Base-by-base conservation (phyloP, 2,888 invertebrate species). In the Dynastes hyllus region DNA sequence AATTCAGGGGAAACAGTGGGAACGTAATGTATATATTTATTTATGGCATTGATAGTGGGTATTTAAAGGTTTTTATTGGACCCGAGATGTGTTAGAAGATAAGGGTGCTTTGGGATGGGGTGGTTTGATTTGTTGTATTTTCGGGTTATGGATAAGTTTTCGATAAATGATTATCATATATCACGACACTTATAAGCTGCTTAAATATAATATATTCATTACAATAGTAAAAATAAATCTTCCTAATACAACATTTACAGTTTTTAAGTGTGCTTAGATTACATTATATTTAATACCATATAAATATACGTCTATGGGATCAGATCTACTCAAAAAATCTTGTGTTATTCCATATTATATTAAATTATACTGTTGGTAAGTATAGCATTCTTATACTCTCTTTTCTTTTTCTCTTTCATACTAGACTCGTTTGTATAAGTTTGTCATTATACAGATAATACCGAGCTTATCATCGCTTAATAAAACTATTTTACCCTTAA, bases 131-230 rank as follows among this genome's bases (percentile, higher is more conserved):
- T 45, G 45, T 45, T 45, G 8, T 45, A 11, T 8, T 2, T 1
- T 45, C 8, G 45, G 45, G 45, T 45, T 11, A 8, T 11, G 13
- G 51, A 51, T 69, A 29, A 9, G 45, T 79, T 37, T 22, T 63
- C 70, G 61, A 80, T 79, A 79, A 84, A 82, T 85, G 85, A 85
- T 86, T 84, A 85, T 85, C 86, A 86, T 86, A 84, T 87, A 88
- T 87, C 87, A 88, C 88, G 87, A 88, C 88, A 88, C 84, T 87
- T 86, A 88, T 85, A 88, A 88, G 88, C 88, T 87, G 86, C 86
- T 85, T 87, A 86, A 58, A 69, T 69, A 51, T 69, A 51, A 69
- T 50, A 40, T 66, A 66, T 37, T 85, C 85, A 84, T 84, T 80
- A 85, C 84, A 86, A 45, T 87, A 87, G 85, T 85, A 87, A 87